phyloP scores from a whole-genome alignment of 35 echinoderm and acorn worm genomes.

The Patiria miniata region DNA sequence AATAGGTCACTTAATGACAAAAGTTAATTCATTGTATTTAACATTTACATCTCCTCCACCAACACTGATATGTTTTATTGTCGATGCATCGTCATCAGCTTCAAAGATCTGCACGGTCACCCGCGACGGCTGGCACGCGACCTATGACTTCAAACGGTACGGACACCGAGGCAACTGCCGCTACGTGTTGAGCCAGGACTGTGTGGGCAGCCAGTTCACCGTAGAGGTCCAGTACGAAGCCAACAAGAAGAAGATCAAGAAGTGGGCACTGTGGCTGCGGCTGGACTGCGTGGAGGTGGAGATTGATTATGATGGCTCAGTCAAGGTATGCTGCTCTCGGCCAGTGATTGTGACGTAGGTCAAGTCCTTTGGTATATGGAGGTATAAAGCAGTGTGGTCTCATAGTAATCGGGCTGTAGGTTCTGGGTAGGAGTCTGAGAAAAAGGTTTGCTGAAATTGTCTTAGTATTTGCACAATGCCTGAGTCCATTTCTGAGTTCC shows the following conservation, averaged over 20 bases:
- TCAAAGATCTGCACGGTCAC: slow-evolving; percentile 46
- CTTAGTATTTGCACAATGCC: too few species aligned
- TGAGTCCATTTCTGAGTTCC: too few species aligned
- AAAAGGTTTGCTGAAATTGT: too few species aligned
- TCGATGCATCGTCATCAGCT: too few species aligned
- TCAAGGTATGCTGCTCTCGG: neutral
- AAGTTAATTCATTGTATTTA: too few species aligned
- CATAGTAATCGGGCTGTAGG: too few species aligned
- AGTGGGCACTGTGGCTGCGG: slow-evolving; percentile 27
- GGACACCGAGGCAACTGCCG: slow-evolving; percentile 45
- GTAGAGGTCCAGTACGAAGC: slow-evolving; percentile 53
- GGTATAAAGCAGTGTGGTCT: neutral
- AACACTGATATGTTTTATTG: too few species aligned
- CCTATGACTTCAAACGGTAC: slow-evolving; percentile 37
- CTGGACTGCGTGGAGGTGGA: slow-evolving; percentile 61
- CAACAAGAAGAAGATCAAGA: neutral
- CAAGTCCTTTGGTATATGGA: neutral
- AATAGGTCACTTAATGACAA: too few species aligned
- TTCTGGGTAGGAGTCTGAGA: too few species aligned
- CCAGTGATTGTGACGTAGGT: neutral
- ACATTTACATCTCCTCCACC: too few species aligned
- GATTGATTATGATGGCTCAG: slow-evolving; percentile 42
- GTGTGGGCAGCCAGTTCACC: slow-evolving; percentile 36
- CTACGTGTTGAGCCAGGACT: slow-evolving; percentile 61
- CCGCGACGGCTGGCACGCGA: neutral